Conservation (phyloP, 2,797 vertebrate species). For the Ataeniobius toweri region DNA sequence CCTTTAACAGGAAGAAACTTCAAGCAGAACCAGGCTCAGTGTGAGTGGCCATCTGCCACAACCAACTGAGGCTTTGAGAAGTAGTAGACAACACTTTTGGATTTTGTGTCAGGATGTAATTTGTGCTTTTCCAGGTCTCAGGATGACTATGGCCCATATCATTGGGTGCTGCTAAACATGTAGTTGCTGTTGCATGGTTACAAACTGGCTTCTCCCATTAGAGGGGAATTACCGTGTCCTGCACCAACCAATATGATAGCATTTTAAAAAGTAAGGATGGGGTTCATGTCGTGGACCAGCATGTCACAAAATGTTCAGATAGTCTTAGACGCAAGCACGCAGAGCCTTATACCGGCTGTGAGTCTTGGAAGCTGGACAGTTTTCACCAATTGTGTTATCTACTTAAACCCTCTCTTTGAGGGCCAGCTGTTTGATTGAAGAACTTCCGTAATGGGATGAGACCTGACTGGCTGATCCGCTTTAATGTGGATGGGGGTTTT, state of each 20-base stretch:
- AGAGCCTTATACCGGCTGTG: slow-evolving; percentile 49
- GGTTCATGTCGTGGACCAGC: slow-evolving; percentile 52
- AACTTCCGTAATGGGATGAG: slow-evolving; percentile 55
- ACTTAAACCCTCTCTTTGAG: slow-evolving; percentile 31
- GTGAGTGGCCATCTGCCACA: too few relatives aligned
- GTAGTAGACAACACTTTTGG: too few relatives aligned
- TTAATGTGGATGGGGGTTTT: slow-evolving; percentile 3
- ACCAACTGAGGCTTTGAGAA: too few relatives aligned
- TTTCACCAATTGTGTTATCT: slow-evolving; percentile 55
- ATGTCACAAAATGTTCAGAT: slow-evolving; percentile 63
- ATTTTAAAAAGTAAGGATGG: slow-evolving; percentile 69
- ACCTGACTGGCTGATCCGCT: slow-evolving; percentile 32
- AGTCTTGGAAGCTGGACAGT: slow-evolving; percentile 58
- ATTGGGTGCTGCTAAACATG: slow-evolving; percentile 15
- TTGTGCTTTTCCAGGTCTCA: too few relatives aligned
- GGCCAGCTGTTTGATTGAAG: slow-evolving; percentile 39
- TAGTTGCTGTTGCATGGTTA: slow-evolving; percentile 72
- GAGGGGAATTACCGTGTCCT: slow-evolving; percentile 58
- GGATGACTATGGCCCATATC: too few relatives aligned
- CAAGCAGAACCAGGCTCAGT: too few relatives aligned
- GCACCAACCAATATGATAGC: slow-evolving; percentile 56
- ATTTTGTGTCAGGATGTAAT: too few relatives aligned
- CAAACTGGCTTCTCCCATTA: slow-evolving; percentile 63
- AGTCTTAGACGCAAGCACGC: slow-evolving; percentile 50
- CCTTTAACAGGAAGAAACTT: too few relatives aligned